Conservation (phyloP, 2,113 vertebrate genomes). For the Sorex fumeus region DNA sequence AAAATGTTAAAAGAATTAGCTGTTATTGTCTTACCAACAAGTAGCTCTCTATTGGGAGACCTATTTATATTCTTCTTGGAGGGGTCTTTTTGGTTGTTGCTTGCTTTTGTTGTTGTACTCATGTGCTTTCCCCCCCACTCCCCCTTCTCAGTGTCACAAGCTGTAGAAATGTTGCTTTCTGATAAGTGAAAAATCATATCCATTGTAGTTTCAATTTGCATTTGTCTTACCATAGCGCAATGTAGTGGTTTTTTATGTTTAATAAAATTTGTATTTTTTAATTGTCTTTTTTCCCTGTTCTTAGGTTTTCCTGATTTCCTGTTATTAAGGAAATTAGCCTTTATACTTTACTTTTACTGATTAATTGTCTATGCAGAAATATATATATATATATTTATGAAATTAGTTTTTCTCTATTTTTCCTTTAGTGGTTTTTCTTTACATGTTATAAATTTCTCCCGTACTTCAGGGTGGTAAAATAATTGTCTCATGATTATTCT, state of each 20-base stretch:
- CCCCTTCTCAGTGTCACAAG: background rate
- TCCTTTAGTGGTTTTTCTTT: slow-evolving; percentile 22
- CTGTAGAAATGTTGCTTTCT: background rate
- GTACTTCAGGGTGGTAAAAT: background rate
- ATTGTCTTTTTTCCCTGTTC: background rate
- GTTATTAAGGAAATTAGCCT: background rate
- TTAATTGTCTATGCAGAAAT: background rate
- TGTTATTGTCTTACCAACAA: background rate
- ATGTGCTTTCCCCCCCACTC: background rate
- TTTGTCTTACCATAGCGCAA: background rate
- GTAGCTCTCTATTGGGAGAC: background rate
- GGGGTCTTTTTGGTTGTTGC: background rate
- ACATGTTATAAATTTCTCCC: background rate
- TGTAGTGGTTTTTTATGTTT: background rate
- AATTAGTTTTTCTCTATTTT: background rate
- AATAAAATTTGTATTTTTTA: background rate
- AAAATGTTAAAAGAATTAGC: background rate
- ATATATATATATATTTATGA: background rate
- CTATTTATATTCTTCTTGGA: background rate
- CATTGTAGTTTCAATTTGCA: background rate
- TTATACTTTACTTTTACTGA: background rate
- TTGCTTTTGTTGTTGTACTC: background rate
- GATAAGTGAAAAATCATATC: background rate
- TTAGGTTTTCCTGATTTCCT: background rate
- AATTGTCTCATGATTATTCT: slow-evolving; percentile 16